Conservation (phyloP, 1,140 invertebrate species). For the Trissolcus basalis region DNA sequence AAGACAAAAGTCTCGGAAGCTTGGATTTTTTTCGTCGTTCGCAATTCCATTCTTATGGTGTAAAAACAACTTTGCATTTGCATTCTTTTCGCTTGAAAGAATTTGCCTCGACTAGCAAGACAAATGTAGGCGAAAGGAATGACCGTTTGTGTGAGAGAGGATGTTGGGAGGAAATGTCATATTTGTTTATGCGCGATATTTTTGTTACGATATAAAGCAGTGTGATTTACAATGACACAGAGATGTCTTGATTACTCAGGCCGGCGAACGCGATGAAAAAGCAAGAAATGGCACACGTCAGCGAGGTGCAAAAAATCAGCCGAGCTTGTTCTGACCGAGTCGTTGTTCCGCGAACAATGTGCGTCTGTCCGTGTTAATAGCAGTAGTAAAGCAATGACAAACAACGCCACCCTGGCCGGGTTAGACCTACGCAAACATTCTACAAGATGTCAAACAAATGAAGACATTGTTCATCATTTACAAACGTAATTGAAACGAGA, state of each 20-base stretch:
- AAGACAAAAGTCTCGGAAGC: too few species aligned
- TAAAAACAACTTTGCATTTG: too few species aligned
- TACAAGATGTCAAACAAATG: slow-evolving; percentile 12
- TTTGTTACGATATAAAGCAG: slow-evolving; percentile 45
- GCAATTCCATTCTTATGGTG: too few species aligned
- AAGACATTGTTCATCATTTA: slow-evolving; percentile 5
- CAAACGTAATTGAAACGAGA: too few species aligned
- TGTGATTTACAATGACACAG: slow-evolving; percentile 65
- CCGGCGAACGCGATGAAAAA: slow-evolving; percentile 50
- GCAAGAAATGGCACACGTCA: slow-evolving; percentile 51
- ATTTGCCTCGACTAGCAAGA: slow-evolving; percentile 49
- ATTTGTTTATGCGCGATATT: slow-evolving; percentile 67
- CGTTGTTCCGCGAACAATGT: slow-evolving; percentile 41
- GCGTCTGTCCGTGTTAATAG: slow-evolving; percentile 30
- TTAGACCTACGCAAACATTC: slow-evolving; percentile 6
- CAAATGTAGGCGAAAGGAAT: slow-evolving; percentile 67
- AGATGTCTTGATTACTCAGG: slow-evolving; percentile 65
- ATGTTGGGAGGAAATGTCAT: slow-evolving; percentile 64
- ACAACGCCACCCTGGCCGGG: neutral
- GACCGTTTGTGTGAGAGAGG: slow-evolving; percentile 48
- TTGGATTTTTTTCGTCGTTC: too few species aligned
- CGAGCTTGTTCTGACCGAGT: slow-evolving; percentile 48
- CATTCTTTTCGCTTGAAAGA: neutral
- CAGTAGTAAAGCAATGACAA: slow-evolving; percentile 39
- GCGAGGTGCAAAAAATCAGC: slow-evolving; percentile 31